phyloP scores from a whole-genome alignment of 1,140 invertebrate genomes.

The Drosophila kanapiae region DNA sequence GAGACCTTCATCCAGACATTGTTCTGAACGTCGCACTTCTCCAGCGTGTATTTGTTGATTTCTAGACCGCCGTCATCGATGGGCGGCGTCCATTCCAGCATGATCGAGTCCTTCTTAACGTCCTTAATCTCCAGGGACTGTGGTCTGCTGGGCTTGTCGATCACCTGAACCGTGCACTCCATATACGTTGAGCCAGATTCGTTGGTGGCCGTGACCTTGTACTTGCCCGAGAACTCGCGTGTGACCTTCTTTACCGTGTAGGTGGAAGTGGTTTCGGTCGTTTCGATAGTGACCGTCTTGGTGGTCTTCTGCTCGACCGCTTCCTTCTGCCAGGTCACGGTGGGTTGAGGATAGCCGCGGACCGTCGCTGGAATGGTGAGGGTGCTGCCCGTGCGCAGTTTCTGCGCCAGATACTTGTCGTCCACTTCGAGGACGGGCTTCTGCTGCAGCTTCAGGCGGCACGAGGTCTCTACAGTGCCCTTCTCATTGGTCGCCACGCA shows the following conservation, averaged over 20 bases:
- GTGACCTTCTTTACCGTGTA: constrained; percentile 88
- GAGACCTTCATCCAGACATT: constrained; percentile 91
- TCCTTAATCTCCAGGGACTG: constrained; percentile 91
- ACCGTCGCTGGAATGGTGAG: constrained; percentile 88
- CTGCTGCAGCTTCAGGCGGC: constrained; percentile 89
- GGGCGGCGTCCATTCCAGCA: constrained; percentile 93
- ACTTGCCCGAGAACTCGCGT: constrained; percentile 88
- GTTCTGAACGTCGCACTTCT: constrained; percentile 90
- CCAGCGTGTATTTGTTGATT: constrained; percentile 92
- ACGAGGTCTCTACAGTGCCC: constrained; percentile 90
- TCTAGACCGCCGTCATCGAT: constrained; percentile 92
- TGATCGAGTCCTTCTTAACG: constrained; percentile 90
- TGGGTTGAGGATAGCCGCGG: constrained; percentile 89
- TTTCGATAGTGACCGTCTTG: constrained; percentile 86
- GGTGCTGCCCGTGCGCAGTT: constrained; percentile 87
- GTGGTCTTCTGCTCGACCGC: constrained; percentile 86
- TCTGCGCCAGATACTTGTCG: constrained; percentile 88
- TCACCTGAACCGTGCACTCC: constrained; percentile 92
- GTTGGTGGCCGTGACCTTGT: constrained; percentile 89
- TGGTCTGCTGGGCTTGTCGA: constrained; percentile 94
- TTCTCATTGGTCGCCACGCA: constrained; percentile 90
- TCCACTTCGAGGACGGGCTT: constrained; percentile 88
- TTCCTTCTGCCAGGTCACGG: constrained; percentile 89
- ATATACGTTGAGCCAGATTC: constrained; percentile 89
- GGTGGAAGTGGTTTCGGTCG: constrained; percentile 87